Evolutionary conservation across 2,797 vertebrate genomes (phyloP), one percentile per base, ranked within the genome.

Genomic region (Antennarius maculatus): DNA sequence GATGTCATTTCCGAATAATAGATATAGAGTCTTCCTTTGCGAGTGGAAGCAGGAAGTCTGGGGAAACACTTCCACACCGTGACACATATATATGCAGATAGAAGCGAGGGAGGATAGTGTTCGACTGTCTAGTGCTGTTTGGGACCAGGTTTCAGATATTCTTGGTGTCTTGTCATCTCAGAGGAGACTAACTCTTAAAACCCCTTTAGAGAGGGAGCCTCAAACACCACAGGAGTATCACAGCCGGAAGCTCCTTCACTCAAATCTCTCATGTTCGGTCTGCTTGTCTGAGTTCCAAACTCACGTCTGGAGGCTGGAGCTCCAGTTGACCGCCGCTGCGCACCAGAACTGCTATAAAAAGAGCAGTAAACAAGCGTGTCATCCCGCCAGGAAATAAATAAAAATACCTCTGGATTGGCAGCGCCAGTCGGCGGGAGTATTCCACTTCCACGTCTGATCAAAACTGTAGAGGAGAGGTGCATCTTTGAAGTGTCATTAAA

Each of bases 111-210:
- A 18, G 17, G 56, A 50, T 52, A 53, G 61, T 71, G 76, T 83
- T 84, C 76, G 83, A 84, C 82, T 77, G 80, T 73, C 81, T 77
- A 81, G 66, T 61, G 74, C 66, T 82, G 51, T 66, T 56, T 79
- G 86, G 69, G 84, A 86, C 59, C 63, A 61, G 69, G 55, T 81
- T 76, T 90, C 74, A 75, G 68, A 85, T 82, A 79, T 76, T 67
- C 79, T 66, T 61, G 56, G 64, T 61, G 74, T 81, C 61, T 56
- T 73, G 53, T 66, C 31, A 34, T 34, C 31, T 88, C 84, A n/a
- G 69, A 80, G 77, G 79, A 66, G 82, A 81, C 71, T 79, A 59
- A 74, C 81, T 85, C 86, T 87, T 81, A 84, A 80, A 66, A 55
- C 79, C 63, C 59, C 71, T 69, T 79, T 71, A 86, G 69, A 6